phyloP scores from a whole-genome alignment of 92 coral and sea anemone species.

The Isaurus tuberculatus region DNA sequence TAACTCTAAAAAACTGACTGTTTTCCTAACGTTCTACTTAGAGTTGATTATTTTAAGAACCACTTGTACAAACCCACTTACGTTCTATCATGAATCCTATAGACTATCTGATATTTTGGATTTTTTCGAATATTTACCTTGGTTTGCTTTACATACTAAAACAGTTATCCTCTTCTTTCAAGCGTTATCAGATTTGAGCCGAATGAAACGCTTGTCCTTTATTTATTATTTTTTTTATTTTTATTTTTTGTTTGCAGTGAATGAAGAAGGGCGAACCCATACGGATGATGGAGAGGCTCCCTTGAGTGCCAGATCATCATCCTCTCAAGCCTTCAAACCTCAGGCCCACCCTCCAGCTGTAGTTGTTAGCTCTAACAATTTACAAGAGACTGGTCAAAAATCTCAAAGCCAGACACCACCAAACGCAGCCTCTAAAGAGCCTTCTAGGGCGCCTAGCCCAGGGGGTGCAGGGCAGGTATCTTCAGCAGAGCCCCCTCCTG shows the following conservation, averaged over 20 bases:
- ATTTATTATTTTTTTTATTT: no score
- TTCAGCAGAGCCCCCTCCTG: slow-evolving; percentile 42
- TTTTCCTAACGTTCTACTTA: no score
- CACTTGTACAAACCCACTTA: no score
- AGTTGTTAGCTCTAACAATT: slow-evolving; percentile 65
- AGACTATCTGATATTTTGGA: no score
- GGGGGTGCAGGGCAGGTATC: slow-evolving; percentile 45
- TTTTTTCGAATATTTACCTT: no score
- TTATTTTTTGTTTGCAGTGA: not conserved
- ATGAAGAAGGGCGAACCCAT: slow-evolving; percentile 2
- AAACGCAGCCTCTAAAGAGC: slow-evolving; percentile 62
- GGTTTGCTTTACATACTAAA: no score
- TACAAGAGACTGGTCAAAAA: slow-evolving; percentile 53
- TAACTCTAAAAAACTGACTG: no score
- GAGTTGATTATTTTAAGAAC: no score
- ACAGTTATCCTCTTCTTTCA: not conserved
- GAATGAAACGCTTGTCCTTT: no score
- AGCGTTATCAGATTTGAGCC: not conserved
- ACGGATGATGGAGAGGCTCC: not conserved
- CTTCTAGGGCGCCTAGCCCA: slow-evolving; percentile 73
- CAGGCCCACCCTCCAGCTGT: slow-evolving; percentile 74
- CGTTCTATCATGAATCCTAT: no score
- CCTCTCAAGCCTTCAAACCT: slow-evolving; percentile 54
- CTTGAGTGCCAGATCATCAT: slow-evolving; percentile 39
- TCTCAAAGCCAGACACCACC: slow-evolving; percentile 64